These are phyloP conservation scores for Periplaneta americana DNA, from an alignment of 1,140 invertebrate genomes.

Conservation along the genomic window DNA sequence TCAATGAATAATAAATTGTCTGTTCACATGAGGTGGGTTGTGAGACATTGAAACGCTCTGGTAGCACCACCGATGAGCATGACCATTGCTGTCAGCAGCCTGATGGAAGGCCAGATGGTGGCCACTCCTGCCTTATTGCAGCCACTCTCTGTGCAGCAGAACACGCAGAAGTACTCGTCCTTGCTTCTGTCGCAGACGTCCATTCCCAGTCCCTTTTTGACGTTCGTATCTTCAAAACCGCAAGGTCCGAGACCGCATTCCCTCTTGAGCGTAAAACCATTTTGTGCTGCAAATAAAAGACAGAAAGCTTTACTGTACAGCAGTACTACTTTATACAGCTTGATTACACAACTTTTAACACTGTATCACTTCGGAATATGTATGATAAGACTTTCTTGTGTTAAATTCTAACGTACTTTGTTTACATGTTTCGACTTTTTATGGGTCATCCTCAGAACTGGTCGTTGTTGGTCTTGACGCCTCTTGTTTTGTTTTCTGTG, in stretches of 20 bases:
- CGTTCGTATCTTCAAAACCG: conserved; percentile 37
- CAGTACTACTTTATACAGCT: too few relatives aligned
- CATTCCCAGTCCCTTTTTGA: conserved; percentile 37
- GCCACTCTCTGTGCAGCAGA: conserved; percentile 36
- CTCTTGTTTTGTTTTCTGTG: too few relatives aligned
- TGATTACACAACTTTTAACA: too few relatives aligned
- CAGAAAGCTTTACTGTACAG: too few relatives aligned
- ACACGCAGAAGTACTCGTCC: conserved; percentile 36
- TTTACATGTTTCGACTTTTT: too few relatives aligned
- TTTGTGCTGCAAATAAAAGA: conserved; percentile 34
- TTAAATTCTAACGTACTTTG: too few relatives aligned
- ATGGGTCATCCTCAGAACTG: too few relatives aligned
- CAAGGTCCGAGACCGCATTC: conserved; percentile 48
- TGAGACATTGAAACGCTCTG: background rate
- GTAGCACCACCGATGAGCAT: too few relatives aligned
- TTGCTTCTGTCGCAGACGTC: conserved; percentile 40
- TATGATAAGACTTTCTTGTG: too few relatives aligned
- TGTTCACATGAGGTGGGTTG: background rate
- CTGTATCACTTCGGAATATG: too few relatives aligned
- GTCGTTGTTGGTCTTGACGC: too few relatives aligned
- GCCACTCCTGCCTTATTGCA: conserved; percentile 31
- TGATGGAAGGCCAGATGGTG: background rate
- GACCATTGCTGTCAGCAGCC: background rate
- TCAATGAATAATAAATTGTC: too few relatives aligned
- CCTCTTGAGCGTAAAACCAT: conserved; percentile 37